Percentiles rank a stretch among this genome's conserved stretches.
Conservation (phyloP, 2,797 vertebrate species). For the Selene dorsalis region DNA sequence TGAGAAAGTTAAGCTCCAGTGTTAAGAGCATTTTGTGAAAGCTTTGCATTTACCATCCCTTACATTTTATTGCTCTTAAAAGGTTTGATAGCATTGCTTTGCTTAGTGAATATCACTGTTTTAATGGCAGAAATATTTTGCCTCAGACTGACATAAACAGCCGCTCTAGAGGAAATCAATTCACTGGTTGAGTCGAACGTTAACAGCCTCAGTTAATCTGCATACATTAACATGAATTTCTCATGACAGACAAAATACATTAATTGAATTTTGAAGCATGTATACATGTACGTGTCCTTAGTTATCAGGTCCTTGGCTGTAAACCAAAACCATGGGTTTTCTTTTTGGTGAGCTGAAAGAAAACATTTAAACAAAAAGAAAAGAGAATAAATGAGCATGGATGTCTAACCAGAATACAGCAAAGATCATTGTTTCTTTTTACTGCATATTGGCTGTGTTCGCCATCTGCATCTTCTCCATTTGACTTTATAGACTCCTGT, state of each 20-base stretch:
- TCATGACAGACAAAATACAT: no score
- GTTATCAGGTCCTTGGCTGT: background rate
- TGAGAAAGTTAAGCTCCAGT: background rate
- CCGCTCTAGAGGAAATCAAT: background rate
- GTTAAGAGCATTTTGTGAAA: background rate
- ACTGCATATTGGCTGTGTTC: conserved; percentile 39
- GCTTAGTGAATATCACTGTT: background rate
- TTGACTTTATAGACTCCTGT: conserved; percentile 57
- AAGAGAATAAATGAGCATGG: conserved; percentile 9
- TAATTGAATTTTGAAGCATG: background rate
- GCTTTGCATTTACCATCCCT: background rate
- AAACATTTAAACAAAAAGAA: conserved; percentile 2
- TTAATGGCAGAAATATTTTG: background rate
- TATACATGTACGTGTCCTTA: background rate
- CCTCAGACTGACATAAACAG: background rate
- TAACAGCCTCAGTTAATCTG: background rate
- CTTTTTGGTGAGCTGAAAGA: background rate
- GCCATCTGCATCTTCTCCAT: conserved; percentile 60
- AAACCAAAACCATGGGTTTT: background rate
- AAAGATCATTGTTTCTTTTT: conserved; percentile 36
- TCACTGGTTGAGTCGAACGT: conserved; percentile 5
- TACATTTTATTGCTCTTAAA: background rate
- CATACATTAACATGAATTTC: conserved; percentile 7
- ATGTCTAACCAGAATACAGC: conserved; percentile 24
- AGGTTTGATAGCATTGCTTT: background rate